Conservation (phyloP, 2,113 vertebrate species). For the Thomomys bottae region DNA sequence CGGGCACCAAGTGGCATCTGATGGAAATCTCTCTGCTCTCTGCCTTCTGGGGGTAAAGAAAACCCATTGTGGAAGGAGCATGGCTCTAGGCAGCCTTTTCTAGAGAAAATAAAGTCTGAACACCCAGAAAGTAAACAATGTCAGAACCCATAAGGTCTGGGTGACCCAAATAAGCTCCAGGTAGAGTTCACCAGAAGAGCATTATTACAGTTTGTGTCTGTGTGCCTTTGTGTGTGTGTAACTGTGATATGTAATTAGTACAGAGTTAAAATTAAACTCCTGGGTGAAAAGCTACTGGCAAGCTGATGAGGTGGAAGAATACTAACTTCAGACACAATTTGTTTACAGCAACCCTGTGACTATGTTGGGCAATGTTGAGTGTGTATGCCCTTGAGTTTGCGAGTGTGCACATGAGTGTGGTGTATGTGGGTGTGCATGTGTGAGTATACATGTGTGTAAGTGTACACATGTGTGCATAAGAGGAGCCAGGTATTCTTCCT, state of each 20-base stretch:
- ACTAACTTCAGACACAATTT: neutral
- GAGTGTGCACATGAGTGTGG: neutral
- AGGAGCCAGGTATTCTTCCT: neutral
- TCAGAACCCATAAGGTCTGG: neutral
- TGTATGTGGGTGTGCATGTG: neutral
- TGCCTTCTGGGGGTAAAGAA: conserved; percentile 22
- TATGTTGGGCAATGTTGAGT: neutral
- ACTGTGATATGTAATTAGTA: conserved; percentile 63
- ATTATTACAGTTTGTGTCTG: neutral
- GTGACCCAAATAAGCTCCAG: conserved; percentile 58
- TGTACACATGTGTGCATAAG: neutral
- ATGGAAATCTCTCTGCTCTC: neutral
- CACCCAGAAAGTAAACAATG: conserved; percentile 56
- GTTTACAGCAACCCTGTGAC: neutral
- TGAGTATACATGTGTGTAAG: neutral
- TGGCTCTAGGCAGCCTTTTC: conserved; percentile 41
- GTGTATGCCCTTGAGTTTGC: neutral
- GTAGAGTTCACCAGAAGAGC: neutral
- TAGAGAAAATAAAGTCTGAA: conserved; percentile 23
- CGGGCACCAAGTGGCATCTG: neutral
- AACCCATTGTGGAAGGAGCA: conserved; percentile 40
- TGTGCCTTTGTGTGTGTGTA: neutral
- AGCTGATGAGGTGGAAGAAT: neutral
- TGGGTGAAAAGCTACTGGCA: conserved; percentile 9
- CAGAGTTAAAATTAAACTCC: conserved; percentile 65